These are phyloP conservation scores for Oligia latruncula DNA, from an alignment of 2,888 invertebrate genomes.

Conservation along the genomic window DNA sequence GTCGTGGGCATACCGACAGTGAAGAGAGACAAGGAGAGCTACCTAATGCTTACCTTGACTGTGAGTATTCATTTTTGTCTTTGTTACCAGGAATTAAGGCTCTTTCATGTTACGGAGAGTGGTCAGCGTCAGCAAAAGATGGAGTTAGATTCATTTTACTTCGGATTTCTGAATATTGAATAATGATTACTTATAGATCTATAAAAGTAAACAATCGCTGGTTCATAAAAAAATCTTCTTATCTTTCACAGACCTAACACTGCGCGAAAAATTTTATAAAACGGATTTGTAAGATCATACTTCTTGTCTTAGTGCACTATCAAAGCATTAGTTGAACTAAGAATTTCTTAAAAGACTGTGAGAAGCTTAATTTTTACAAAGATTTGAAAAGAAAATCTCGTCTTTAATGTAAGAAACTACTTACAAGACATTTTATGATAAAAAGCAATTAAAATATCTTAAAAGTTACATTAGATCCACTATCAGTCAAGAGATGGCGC, in stretches of 20 bases:
- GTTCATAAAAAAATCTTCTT: not conserved
- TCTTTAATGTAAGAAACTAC: not conserved
- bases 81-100: not conserved
- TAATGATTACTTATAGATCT: too few relatives aligned
- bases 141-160: not conserved
- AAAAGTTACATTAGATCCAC: not conserved
- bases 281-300: not conserved
- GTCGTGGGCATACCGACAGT: conserved; percentile 98
- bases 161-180: not conserved
- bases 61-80: conserved; percentile 68
- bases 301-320: not conserved
- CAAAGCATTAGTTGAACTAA: not conserved
- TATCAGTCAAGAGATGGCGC: too few relatives aligned
- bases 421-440: not conserved
- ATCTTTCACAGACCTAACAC: not conserved
- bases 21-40: conserved; percentile 95
- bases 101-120: not conserved
- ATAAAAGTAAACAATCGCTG: not conserved
- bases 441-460: not conserved
- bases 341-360: not conserved
- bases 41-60: conserved; percentile 94
- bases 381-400: not conserved
- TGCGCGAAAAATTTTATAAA: too few relatives aligned
- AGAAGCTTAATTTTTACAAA: not conserved
- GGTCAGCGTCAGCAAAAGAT: not conserved